A percentile compares a stretch with the other conserved stretches of the same genome.
Evolutionary conservation across 2,113 vertebrate species (phyloP).

Genomic region (Phrynosoma blainvillii): DNA sequence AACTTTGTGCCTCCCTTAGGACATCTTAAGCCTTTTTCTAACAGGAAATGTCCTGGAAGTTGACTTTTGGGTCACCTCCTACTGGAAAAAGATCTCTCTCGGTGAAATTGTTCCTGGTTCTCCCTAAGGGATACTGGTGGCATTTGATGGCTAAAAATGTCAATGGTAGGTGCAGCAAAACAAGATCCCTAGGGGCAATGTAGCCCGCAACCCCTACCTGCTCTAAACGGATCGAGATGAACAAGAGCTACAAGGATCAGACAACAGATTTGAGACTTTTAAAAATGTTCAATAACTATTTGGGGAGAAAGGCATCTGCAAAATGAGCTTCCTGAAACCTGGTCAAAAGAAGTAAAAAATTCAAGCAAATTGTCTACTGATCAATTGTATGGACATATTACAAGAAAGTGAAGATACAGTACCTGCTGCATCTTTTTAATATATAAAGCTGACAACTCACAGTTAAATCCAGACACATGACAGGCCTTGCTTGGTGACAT

Average conservation of each 20-base stretch:
- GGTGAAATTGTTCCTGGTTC: no score
- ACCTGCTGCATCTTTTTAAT: not conserved
- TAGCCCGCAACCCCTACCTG: not conserved
- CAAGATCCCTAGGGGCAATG: no score
- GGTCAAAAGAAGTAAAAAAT: not conserved
- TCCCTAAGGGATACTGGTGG: no score
- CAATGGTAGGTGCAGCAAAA: no score
- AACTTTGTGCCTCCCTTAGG: no score
- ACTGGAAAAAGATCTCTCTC: no score
- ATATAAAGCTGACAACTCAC: slow-evolving; percentile 23
- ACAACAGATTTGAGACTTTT: not conserved
- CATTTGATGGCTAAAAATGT: no score
- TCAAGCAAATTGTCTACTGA: slow-evolving; percentile 5
- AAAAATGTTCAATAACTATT: not conserved
- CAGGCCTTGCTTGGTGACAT: not conserved
- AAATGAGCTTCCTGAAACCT: slow-evolving; percentile 24
- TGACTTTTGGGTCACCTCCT: no score
- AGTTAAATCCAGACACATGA: slow-evolving; percentile 22
- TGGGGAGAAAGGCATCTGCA: slow-evolving; percentile 10
- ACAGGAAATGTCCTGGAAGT: no score
- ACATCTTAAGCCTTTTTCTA: no score
- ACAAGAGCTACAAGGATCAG: no score
- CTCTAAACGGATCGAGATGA: not conserved
- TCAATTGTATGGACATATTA: slow-evolving; percentile 36
- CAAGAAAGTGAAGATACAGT: slow-evolving; percentile 19